Evolutionary conservation across 2,113 vertebrate species (phyloP), one percentile per base, ranked within the genome.

Genomic region (Caloenas nicobarica): DNA sequence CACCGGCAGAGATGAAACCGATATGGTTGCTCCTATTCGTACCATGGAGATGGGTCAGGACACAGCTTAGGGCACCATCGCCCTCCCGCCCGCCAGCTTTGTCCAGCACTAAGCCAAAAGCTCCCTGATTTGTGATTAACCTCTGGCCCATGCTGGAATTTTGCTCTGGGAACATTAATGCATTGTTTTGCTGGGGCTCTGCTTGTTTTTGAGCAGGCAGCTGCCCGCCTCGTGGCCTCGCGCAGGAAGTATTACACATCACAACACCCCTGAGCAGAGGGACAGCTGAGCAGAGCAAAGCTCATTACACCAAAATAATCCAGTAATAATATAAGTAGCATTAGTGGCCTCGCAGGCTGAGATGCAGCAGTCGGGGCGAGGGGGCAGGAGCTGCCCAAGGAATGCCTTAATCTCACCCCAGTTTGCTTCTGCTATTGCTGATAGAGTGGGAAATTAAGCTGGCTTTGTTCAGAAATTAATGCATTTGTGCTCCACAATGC

Each of bases 281-380:
- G 66, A 90, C 92, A 88, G 95, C 88, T 78, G 87, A 96, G 94
- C 91, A 11, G 91, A 92, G 68, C 88, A 95, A 97, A 97, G 95
- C 96, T 97, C 95, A 97, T 97, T 97, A 97, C 84, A 86, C 80
- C 89, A 78, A 50, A 93, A 95, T 97, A 97, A 97, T 95, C 96
- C 95, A 56, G 73, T 97, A 97, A 97, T 96, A 92, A 91, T 38
- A 44, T 96, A 97, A 97, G 83, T 94, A 96, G 96, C 94, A 96
- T 97, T 96, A 97, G 81, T 3, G 33, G 76, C 71, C 74, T 70
- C 3, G 1, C 71, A 61, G 91, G 70, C 85, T 4, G 72, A 89
- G 86, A 83, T 48, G 3, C 53, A 57, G 88, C 60, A 50, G 85
- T 28, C 7, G 0, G 16, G 81, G 46, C 3, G 7, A 93, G 50